Evolutionary conservation across 2,888 invertebrate genomes (phyloP).

Genomic region (Odontocolon sp.): DNA sequence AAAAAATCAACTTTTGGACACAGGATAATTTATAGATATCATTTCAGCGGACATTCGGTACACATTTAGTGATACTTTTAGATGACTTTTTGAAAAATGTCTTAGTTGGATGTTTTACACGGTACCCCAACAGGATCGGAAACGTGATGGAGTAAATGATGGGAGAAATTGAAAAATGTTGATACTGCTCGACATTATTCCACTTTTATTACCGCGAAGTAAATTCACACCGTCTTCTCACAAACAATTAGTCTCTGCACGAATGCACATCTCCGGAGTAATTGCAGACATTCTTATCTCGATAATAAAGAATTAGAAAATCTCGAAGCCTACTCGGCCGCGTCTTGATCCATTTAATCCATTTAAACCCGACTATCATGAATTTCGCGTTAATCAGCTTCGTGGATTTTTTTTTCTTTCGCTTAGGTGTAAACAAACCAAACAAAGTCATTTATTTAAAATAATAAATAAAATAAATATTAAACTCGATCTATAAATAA

Average conservation of each 20-base stretch:
- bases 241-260: constrained; percentile 29
- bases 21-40: too few species aligned
- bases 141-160: neutral
- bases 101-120: too few species aligned
- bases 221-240: constrained; percentile 31
- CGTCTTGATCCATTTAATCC: too few species aligned
- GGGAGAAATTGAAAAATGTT: neutral
- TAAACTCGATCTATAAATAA: constrained; percentile 1
- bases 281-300: neutral
- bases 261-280: constrained; percentile 4
- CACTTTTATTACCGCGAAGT: constrained; percentile 32
- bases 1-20: too few species aligned
- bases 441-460: constrained; percentile 39
- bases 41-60: too few species aligned
- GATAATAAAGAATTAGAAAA: constrained; percentile 31
- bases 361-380: constrained; percentile 1
- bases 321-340: constrained; percentile 1
- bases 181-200: constrained; percentile 8
- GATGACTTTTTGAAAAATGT: too few species aligned
- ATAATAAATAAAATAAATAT: constrained; percentile 40
- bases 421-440: constrained; percentile 43
- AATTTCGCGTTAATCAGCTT: neutral
- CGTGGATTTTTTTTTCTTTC: constrained; percentile 16
- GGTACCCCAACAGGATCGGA: too few species aligned
- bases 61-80: too few species aligned